Evolutionary conservation across 2,113 vertebrate genomes (phyloP).

Genomic region (Alouatta palliata): DNA sequence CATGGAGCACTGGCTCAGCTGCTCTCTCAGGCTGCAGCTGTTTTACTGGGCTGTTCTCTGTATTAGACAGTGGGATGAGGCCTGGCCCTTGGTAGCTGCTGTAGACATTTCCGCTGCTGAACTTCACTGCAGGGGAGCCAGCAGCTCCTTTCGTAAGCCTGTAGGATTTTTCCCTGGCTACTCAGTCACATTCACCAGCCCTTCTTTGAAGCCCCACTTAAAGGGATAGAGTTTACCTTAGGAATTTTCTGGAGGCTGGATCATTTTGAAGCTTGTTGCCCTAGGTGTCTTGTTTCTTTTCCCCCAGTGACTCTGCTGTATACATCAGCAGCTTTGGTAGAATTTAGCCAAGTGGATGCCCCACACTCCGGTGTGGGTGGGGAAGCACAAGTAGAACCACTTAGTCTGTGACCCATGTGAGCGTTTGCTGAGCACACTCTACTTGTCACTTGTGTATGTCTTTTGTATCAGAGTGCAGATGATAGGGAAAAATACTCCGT

Average conservation of each 20-base stretch:
- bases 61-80: not conserved
- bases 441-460: accelerated
- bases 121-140: not conserved
- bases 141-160: not conserved
- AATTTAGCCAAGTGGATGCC: not conserved
- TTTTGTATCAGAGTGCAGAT: not conserved
- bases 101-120: not conserved
- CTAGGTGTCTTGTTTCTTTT: not conserved
- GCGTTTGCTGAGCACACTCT: not conserved
- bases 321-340: not conserved
- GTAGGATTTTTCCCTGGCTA: not conserved
- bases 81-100: not conserved
- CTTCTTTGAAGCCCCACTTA: not conserved
- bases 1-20: not conserved
- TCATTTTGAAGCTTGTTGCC: accelerated
- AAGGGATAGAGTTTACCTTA: not conserved
- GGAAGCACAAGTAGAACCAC: not conserved
- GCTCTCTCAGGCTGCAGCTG: not conserved
- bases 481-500: not conserved
- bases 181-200: not conserved
- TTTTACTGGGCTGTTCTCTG: not conserved
- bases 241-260: not conserved
- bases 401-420: not conserved
- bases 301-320: accelerated
- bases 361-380: accelerated